Evolutionary conservation across 1,140 invertebrate genomes (phyloP), one percentile per base, ranked within the genome.

Genomic region (Camponotus vicinus): DNA sequence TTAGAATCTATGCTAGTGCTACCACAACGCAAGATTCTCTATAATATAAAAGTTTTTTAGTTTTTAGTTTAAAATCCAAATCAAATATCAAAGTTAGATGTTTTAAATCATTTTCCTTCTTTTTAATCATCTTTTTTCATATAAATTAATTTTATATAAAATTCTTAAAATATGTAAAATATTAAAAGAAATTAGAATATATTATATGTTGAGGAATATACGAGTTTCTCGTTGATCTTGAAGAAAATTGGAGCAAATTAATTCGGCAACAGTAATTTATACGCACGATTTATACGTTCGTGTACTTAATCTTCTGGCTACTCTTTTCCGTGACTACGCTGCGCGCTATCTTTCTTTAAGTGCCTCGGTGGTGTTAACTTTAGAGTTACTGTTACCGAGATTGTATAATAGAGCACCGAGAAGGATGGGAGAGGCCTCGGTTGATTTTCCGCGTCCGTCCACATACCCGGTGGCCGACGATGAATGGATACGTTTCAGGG

Each of bases 401-500:
- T 52, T 52, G 49, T 61, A 78, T 76, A 89, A 85, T 88, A 73
- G 66, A 85, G 70, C 67, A 70, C 52, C 77, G 49, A 79, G 79
- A 15, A 79, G 82, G 64, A 11, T 21, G 67, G 82, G 59, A 18
- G 52, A 71, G 67, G 64, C 73, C 70, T 86, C 42, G 45, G 71
- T 59, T 88, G 40, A 80, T 80, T 71, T 88, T 63, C 71, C 55
- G 64, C 70, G 87, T 84, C 61, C 79, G 63, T 84, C 79, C 79
- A 82, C 55, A 59, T 88, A 88, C 57, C 71, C 57, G 67, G 73
- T 89, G 88, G 63, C 80, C 87, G 63, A 45, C 87, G 80, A 93
- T 94, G 92, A 94, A 94, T 92, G 92, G 85, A 78, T 90, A 88
- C 93, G 92, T 94, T 94, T 93, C 82, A 84, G 76, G 69, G 85